Evolutionary conservation across 2,797 vertebrate genomes (phyloP).

Genomic region (Gallinago nigripennis): DNA sequence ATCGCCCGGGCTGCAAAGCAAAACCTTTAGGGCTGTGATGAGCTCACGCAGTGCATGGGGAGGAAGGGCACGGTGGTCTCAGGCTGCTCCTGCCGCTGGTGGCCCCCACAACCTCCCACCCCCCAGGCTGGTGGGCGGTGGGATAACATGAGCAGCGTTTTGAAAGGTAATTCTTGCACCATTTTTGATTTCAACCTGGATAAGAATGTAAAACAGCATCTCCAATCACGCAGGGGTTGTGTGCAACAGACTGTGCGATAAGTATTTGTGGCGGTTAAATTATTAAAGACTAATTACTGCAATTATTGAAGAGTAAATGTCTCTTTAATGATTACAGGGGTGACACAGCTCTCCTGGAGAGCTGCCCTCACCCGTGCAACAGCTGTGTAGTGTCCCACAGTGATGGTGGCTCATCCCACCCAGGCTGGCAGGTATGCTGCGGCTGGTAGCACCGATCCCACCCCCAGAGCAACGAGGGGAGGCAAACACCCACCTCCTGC

Average conservation of each 20-base stretch:
- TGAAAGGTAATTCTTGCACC: not conserved
- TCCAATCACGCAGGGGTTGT: accelerated
- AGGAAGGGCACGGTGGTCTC: accelerated
- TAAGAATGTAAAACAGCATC: not conserved
- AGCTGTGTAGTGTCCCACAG: accelerated
- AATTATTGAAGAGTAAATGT: not conserved
- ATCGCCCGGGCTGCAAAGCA: not conserved
- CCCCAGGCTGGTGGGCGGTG: accelerated
- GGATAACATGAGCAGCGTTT: accelerated
- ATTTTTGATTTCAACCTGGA: not conserved
- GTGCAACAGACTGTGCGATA: accelerated
- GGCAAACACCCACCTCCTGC: not conserved
- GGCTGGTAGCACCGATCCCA: accelerated
- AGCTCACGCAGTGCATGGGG: accelerated
- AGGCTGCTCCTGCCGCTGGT: not conserved
- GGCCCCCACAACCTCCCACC: not conserved
- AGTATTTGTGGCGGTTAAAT: not conserved
- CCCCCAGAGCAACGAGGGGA: not conserved
- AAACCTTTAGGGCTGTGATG: not conserved
- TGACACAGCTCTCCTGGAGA: not conserved
- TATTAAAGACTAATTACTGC: not conserved
- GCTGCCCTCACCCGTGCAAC: not conserved
- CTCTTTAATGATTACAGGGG: not conserved
- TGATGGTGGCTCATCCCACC: accelerated
- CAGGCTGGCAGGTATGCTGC: not conserved